Base-by-base conservation (phyloP, 2,888 invertebrate species). In the Pseudanteris insignis region DNA sequence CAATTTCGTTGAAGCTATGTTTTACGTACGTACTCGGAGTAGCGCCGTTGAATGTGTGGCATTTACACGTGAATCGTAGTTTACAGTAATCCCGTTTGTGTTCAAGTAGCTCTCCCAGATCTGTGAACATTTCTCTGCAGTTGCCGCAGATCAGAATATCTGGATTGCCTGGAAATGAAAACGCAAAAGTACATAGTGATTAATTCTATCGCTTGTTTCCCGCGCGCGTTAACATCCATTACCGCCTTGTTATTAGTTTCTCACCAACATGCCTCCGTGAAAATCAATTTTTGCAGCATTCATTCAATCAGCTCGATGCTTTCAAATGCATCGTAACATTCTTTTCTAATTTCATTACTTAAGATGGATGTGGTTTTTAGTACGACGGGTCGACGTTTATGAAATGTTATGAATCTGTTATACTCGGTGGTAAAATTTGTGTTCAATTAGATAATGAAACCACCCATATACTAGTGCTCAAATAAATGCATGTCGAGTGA, bases 91-190 rank as follows among this genome's bases (percentile, higher is more conserved):
- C 84, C 71, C 88, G 87, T 81, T 89, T 89, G 81, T 90, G 90
- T 69, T 89, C 88, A 65, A 88, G 83, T 63, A 89, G 82, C 69
- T 88, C 88, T 67, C 87, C 86, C 9, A 89, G 82, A 70, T 88
- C 88, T 47, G 86, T 85, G 79, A 89, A 89, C 81, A 88, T 85
- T 76, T 88, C 88, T 65, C 89, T 83, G 79, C 90, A 90, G 75
- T 87, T 88, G 38, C 90, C 90, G 76, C 90, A 90, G 68, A 90
- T 89, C 69, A 90, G 82, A 64, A 89, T 88, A 77, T 90, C 90
- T 50, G 87, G 86, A 76, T 86, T 86, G 76, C 86, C 87, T 88
- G 81, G 57, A 79, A 83, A 75, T 66, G 67, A 69, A 66, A 67
- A 65, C 57, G 60, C 62, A 57, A 50, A 61, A 53, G 48, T 53